Conservation (phyloP, 2,113 vertebrate genomes). For the Alligator sinensis region DNA sequence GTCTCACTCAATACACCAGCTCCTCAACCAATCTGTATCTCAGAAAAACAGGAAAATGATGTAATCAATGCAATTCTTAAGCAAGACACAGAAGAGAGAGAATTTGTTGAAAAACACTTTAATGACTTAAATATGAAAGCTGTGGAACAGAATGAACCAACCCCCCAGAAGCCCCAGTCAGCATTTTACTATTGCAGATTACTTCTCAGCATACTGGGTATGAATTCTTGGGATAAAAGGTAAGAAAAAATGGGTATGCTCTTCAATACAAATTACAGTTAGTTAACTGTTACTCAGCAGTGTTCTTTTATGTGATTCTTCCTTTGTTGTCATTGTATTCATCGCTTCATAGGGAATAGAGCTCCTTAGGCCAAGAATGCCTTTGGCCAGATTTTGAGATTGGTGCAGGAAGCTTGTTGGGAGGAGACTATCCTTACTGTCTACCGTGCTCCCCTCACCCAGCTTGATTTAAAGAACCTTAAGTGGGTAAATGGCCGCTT, state of each 20-base stretch:
- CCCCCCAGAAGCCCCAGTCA: constrained; percentile 90
- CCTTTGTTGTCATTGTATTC: neutral
- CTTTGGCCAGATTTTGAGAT: neutral
- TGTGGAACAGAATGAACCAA: constrained; percentile 89
- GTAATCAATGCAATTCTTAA: constrained; percentile 98
- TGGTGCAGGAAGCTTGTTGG: neutral
- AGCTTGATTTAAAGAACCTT: neutral
- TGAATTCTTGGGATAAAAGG: constrained; percentile 99
- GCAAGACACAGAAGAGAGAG: constrained; percentile 93
- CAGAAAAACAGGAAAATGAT: constrained; percentile 98
- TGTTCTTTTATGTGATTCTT: neutral
- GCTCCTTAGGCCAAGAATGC: neutral
- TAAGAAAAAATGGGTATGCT: constrained; percentile 68
- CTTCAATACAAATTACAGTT: neutral
- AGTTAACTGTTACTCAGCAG: neutral
- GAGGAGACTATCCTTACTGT: neutral
- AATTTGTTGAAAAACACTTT: constrained; percentile 91
- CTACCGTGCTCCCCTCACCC: neutral
- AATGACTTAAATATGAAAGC: constrained; percentile 94
- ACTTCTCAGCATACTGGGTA: constrained; percentile 96
- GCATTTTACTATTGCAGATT: constrained; percentile 98
- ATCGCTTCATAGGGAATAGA: neutral
- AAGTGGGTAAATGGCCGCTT: neutral
- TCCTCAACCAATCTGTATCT: constrained; percentile 92
- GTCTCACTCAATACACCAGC: constrained; percentile 95